These are phyloP conservation scores for Oikopleura albicans DNA, from an alignment of 23 tunicate species.

Conservation along the genomic window DNA sequence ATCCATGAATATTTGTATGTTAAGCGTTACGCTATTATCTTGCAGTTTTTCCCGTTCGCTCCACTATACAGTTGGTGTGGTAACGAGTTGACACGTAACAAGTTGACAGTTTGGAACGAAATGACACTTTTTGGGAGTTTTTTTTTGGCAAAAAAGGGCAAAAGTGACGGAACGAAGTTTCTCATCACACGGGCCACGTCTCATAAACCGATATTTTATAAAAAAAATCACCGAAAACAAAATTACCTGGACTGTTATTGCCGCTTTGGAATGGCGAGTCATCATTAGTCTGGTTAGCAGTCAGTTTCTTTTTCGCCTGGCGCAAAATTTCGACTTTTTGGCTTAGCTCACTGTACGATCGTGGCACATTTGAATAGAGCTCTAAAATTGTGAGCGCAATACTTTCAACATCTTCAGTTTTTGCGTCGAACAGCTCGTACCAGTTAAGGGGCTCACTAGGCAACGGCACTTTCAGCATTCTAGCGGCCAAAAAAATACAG, in stretches of 20 bases:
- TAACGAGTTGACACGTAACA: too few relatives aligned
- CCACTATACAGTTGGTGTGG: too few relatives aligned
- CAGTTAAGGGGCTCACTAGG: not conserved
- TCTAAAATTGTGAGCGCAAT: not conserved
- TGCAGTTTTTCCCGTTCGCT: too few relatives aligned
- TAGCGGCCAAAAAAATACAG: conserved; percentile 73
- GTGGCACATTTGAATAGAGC: not conserved
- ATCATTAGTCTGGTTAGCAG: not conserved
- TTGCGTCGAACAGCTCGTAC: not conserved
- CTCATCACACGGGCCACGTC: too few relatives aligned
- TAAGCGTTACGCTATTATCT: too few relatives aligned
- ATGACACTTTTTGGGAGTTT: too few relatives aligned
- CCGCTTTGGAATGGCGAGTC: conserved; percentile 1
- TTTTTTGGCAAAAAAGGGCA: too few relatives aligned
- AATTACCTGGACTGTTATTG: conserved; percentile 13
- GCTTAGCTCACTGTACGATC: not conserved
- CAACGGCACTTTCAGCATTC: conserved; percentile 31
- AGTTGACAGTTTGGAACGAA: too few relatives aligned
- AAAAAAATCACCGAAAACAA: too few relatives aligned
- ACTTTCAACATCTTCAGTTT: conserved; percentile 13
- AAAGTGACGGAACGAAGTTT: too few relatives aligned
- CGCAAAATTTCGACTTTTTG: not conserved
- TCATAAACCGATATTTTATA: too few relatives aligned
- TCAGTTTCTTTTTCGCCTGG: not conserved
- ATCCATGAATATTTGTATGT: too few relatives aligned